A percentile compares a stretch with the other conserved stretches of the same genome.
Evolutionary conservation across 64 coral and sea anemone genomes (phyloP).

Genomic region (Montipora foliosa): DNA sequence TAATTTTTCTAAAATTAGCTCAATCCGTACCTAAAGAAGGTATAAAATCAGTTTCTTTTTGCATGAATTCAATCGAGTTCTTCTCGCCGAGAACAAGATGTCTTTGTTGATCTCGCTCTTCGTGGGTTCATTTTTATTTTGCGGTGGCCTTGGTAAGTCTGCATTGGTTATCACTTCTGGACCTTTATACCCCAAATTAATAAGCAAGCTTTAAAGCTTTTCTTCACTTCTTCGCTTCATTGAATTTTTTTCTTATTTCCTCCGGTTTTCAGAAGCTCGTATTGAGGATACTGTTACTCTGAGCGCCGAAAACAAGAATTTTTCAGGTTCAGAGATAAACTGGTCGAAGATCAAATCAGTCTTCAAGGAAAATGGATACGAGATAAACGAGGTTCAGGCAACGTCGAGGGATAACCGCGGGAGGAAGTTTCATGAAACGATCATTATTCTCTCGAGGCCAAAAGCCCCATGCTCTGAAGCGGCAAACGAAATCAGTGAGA

Average conservation of each 20-base stretch:
- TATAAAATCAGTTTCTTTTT: too few species aligned
- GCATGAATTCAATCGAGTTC: too few species aligned
- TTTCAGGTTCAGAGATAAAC: neutral
- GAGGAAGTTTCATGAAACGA: neutral
- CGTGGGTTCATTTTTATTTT: neutral
- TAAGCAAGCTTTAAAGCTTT: neutral
- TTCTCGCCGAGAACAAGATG: neutral
- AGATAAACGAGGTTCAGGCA: neutral
- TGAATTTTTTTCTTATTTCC: neutral
- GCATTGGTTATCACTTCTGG: too few species aligned
- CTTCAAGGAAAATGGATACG: neutral
- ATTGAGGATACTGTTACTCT: neutral
- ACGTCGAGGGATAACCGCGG: neutral
- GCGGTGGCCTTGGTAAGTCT: neutral
- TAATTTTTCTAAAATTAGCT: too few species aligned
- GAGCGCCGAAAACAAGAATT: neutral
- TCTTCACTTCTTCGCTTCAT: too few species aligned
- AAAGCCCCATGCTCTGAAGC: neutral
- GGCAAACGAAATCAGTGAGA: too few species aligned
- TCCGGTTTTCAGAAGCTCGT: neutral
- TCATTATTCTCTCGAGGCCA: neutral
- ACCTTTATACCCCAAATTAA: neutral
- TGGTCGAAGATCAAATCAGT: neutral
- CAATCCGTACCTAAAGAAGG: too few species aligned
- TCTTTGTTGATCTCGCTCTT: neutral